Evolutionary conservation across 37 sponge, comb jelly and placozoan genomes (phyloP).

Genomic region (Ianthella basta): DNA sequence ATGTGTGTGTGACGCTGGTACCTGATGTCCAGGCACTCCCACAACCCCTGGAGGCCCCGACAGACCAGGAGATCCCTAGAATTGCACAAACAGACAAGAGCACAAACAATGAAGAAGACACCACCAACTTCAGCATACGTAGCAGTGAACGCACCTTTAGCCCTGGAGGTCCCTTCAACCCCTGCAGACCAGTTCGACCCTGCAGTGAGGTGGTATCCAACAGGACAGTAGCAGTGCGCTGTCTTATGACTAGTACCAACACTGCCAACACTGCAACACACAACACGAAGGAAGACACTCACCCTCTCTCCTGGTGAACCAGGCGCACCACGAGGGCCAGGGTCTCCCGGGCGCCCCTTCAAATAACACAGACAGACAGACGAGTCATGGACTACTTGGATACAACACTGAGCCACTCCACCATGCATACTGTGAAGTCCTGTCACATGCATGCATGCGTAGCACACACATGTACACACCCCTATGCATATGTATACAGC

Average conservation of each 20-base stretch:
- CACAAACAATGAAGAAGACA: background rate
- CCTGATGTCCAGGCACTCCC: slow-evolving; percentile 59
- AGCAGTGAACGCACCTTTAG: background rate
- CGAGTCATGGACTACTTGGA: too few species aligned
- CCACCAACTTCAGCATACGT: background rate
- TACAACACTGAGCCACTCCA: background rate
- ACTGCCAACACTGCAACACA: too few species aligned
- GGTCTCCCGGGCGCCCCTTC: slow-evolving; percentile 11
- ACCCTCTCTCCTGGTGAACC: slow-evolving; percentile 1
- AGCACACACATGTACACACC: slow-evolving; percentile 7
- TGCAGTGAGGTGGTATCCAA: too few species aligned
- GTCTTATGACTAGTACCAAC: too few species aligned
- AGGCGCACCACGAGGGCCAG: slow-evolving; percentile 29
- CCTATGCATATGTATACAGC: background rate
- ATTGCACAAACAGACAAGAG: background rate
- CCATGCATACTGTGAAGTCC: background rate
- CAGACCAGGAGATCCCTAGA: slow-evolving; percentile 41
- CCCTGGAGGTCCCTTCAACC: too few species aligned
- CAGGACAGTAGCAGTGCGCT: too few species aligned
- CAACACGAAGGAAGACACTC: background rate
- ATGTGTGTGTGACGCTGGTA: too few species aligned
- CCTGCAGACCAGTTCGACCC: too few species aligned
- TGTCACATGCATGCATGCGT: background rate
- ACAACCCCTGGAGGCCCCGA: slow-evolving; percentile 47
- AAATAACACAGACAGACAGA: background rate